A percentile compares a stretch with the other conserved stretches of the same genome.
phyloP scores from a whole-genome alignment of 2,113 vertebrate species.

The Serranochromis macrocephalus region DNA sequence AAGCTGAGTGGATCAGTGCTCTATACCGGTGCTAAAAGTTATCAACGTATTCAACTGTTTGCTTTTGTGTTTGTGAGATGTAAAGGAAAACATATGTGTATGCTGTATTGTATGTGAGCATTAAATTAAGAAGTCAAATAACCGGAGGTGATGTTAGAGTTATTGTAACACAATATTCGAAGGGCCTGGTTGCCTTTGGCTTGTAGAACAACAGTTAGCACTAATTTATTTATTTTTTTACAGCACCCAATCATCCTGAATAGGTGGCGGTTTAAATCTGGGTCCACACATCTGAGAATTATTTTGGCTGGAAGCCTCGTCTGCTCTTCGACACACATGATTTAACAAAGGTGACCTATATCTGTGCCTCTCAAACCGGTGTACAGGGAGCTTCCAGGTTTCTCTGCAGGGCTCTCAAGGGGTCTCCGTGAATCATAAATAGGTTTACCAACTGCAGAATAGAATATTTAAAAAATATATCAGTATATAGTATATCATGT shows the following conservation, averaged over 20 bases:
- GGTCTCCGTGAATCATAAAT: not conserved
- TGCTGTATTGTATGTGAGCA: constrained; percentile 60
- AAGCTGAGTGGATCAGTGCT: constrained; percentile 42
- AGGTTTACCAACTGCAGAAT: not conserved
- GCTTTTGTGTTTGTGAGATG: constrained; percentile 69
- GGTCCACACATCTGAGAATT: not conserved
- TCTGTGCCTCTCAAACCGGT: not conserved
- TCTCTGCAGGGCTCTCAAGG: not conserved
- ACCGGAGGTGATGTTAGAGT: not conserved
- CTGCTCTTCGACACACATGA: constrained; percentile 4
- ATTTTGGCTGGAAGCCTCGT: constrained; percentile 1
- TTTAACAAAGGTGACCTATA: constrained; percentile 42
- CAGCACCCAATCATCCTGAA: not conserved
- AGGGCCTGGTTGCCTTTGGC: not conserved
- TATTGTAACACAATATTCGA: not conserved
- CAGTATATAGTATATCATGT: not conserved
- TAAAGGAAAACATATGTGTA: constrained; percentile 55
- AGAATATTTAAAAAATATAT: not conserved
- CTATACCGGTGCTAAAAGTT: constrained; percentile 68
- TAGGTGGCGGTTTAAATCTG: constrained; percentile 8
- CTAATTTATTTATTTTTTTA: not conserved
- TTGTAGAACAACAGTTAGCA: not conserved
- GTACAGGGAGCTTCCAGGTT: not conserved
- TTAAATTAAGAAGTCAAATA: constrained; percentile 57
- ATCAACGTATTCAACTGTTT: constrained; percentile 61